Conservation (phyloP, 2,113 vertebrate species). For the Bucco capensis region DNA sequence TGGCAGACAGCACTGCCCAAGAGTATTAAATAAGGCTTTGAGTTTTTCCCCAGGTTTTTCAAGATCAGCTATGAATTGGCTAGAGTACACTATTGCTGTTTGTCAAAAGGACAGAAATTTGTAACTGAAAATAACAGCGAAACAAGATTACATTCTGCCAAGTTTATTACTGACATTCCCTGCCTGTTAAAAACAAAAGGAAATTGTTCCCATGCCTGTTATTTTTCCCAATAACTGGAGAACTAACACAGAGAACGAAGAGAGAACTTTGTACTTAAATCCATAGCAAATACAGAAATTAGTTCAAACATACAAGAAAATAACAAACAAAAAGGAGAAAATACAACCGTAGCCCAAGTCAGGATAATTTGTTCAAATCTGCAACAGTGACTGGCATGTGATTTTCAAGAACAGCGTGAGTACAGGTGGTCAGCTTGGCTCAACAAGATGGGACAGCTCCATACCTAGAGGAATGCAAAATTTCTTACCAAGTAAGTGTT, state of each 20-base stretch:
- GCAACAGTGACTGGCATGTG: fast-evolving
- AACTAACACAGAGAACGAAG: background rate
- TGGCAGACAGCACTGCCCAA: background rate
- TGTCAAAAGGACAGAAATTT: background rate
- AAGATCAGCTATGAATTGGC: background rate
- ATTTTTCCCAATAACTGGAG: background rate
- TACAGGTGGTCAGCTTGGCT: background rate
- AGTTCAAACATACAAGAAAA: background rate
- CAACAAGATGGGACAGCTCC: background rate
- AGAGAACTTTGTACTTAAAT: background rate
- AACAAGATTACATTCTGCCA: background rate
- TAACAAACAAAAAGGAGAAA: background rate
- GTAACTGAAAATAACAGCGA: background rate
- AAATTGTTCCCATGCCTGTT: background rate
- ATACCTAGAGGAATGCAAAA: background rate
- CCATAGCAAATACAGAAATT: background rate
- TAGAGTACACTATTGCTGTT: background rate
- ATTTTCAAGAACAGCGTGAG: background rate
- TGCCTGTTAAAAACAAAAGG: background rate
- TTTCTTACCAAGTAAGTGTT: background rate
- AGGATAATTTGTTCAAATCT: background rate
- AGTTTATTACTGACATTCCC: background rate
- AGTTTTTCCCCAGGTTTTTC: background rate
- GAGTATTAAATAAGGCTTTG: background rate
- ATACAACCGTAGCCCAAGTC: background rate